These are phyloP conservation scores for Tenthredo notha DNA, from an alignment of 2,888 invertebrate species.

Conservation along the genomic window DNA sequence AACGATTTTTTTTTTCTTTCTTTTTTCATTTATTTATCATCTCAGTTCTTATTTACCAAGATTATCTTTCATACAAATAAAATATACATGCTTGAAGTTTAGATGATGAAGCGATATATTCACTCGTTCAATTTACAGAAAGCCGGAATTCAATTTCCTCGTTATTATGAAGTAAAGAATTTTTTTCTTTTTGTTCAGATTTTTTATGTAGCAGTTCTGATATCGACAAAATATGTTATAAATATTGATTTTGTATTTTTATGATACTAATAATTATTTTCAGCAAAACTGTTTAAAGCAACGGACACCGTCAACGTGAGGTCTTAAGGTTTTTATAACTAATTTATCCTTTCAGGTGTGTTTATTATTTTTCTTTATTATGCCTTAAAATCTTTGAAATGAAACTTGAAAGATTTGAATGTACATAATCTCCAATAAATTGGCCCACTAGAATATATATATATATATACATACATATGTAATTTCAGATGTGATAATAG, in stretches of 20 bases:
- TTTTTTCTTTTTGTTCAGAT: background rate
- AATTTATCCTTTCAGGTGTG: constrained; percentile 46
- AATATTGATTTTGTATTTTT: constrained; percentile 73
- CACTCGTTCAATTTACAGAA: background rate
- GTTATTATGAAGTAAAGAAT: background rate
- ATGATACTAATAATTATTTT: constrained; percentile 54
- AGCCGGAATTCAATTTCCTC: background rate
- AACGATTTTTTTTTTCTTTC: background rate
- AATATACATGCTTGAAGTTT: background rate
- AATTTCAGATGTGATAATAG: constrained; percentile 30
- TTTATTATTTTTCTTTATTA: background rate
- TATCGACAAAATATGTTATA: constrained; percentile 64
- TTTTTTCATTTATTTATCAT: background rate
- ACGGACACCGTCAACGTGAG: constrained; percentile 49
- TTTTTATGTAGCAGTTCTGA: background rate
- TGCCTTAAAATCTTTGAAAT: constrained; percentile 10
- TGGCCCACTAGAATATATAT: background rate
- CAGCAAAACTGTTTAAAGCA: constrained; percentile 47
- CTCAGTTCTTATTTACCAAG: background rate
- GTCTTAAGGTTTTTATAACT: constrained; percentile 54
- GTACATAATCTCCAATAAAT: constrained; percentile 24
- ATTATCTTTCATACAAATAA: background rate
- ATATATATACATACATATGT: background rate
- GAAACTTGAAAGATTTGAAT: constrained; percentile 43
- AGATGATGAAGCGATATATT: background rate